These are phyloP conservation scores for Sebastes aleutianus DNA, from an alignment of 2,797 vertebrate species.

Conservation along the genomic window DNA sequence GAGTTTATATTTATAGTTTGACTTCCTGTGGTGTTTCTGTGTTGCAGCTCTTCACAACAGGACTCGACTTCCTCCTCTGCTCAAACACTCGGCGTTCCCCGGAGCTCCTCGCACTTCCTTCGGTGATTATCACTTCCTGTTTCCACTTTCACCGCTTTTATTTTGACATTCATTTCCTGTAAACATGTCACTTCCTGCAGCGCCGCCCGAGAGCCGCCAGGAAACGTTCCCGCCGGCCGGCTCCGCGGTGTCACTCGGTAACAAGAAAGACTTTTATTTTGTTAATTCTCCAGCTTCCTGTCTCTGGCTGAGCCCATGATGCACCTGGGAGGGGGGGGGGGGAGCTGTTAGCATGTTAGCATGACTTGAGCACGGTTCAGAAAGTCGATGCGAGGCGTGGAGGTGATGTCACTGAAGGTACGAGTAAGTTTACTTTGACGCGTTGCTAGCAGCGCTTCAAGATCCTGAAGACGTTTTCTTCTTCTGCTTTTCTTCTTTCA, in stretches of 20 bases:
- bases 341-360: slow-evolving; percentile 74
- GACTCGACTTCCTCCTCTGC: slow-evolving; percentile 45
- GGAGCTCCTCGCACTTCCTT: slow-evolving; percentile 70
- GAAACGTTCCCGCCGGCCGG: slow-evolving; percentile 58
- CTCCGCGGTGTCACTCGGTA: slow-evolving; percentile 69
- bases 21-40: neutral
- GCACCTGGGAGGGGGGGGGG: slow-evolving; percentile 56
- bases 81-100: slow-evolving; percentile 56
- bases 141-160: neutral
- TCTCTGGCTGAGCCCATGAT: slow-evolving; percentile 42
- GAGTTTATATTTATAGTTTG: too few relatives aligned
- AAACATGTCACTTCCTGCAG: slow-evolving; percentile 74
- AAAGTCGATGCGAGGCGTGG: slow-evolving; percentile 57
- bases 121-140: slow-evolving; percentile 68
- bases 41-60: slow-evolving; percentile 74
- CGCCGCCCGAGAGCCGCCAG: slow-evolving; percentile 62
- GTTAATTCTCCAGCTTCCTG: slow-evolving; percentile 53
- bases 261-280: slow-evolving; percentile 39
- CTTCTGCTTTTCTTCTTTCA: neutral
- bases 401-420: slow-evolving; percentile 36
- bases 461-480: neutral
- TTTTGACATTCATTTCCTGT: neutral
- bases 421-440: slow-evolving; percentile 47
- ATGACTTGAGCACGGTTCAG: slow-evolving; percentile 67
- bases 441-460: too few relatives aligned